Evolutionary conservation across 2,113 vertebrate species (phyloP), one percentile per base, ranked within the genome.

Genomic region (Neopipo cinnamomea): DNA sequence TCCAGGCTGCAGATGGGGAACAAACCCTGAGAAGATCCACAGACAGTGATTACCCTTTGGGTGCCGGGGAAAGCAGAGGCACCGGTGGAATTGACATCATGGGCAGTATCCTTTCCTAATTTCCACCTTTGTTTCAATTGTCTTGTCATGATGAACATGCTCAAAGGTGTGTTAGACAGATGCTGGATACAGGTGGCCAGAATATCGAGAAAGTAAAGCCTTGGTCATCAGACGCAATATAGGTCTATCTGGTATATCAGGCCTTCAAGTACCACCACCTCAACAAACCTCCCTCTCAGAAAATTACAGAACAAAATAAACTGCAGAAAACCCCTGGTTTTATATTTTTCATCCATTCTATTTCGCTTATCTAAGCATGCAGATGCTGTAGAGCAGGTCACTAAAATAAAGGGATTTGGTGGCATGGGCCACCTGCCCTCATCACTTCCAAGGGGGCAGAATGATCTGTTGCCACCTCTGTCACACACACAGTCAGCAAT

Each of bases 51-150:
- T 33, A 5, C 21, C 14, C 41, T 75, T 15, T 42, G 35, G 24
- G 19, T 77, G 67, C 35, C 27, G 31, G 30, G 12, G 11, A 70
- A 67, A 75, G 85, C 59, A 80, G 58, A 91, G 33, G 24, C 11
- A 24, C 16, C 0, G 0, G n/a, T 35, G 53, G 56, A 62, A 50
- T 33, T n/a, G 46, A 72, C 19, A 18, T 1, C 0, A 0, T 12
- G 28, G 31, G 62, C 71, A 80, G 24, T 21, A 55, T 22, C 35
- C 42, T 20, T 78, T 41, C 33, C 53, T 28, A 52, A 18, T 30
- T 70, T 31, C 71, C 42, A 73, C 22, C 25, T 18, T 42, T 27
- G 42, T 35, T 86, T 24, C 37, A 73, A 39, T 23, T 71, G 28
- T 74, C 53, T 27, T 42, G n/a, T 13, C 25, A 27, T 14, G 33